These are phyloP conservation scores for Onthophagus taurus DNA, from an alignment of 1,140 invertebrate species.

Conservation along the genomic window DNA sequence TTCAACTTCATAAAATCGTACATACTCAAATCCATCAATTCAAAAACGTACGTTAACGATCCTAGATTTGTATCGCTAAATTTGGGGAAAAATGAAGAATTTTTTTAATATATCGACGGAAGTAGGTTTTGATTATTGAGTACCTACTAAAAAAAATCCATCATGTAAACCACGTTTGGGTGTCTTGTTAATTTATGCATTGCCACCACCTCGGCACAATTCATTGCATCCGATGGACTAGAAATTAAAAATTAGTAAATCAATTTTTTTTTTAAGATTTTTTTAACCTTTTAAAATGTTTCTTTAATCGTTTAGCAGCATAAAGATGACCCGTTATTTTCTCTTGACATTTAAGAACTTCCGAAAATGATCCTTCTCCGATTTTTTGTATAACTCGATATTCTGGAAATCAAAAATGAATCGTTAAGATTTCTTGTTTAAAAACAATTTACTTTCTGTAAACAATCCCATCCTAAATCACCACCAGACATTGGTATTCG, in stretches of 20 bases:
- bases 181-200: slow-evolving; percentile 48
- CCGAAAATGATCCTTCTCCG: slow-evolving; percentile 58
- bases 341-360: slow-evolving; percentile 57
- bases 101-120: too few relatives aligned
- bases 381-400: slow-evolving; percentile 54
- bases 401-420: slow-evolving; percentile 24
- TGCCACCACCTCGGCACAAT: slow-evolving; percentile 51
- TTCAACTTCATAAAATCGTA: slow-evolving; percentile 51
- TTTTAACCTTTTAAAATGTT: slow-evolving; percentile 41
- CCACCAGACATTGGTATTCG: too few relatives aligned
- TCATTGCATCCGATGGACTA: slow-evolving; percentile 35
- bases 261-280: not conserved
- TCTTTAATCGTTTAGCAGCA: slow-evolving; percentile 57
- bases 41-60: slow-evolving; percentile 51
- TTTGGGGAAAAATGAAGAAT: too few relatives aligned
- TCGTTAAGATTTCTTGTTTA: too few relatives aligned
- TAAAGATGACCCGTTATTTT: slow-evolving; percentile 43
- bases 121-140: slow-evolving; percentile 6
- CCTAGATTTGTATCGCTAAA: slow-evolving; percentile 45
- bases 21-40: slow-evolving; percentile 62
- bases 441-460: too few relatives aligned
- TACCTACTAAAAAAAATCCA: slow-evolving; percentile 54
- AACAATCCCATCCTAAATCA: too few relatives aligned
- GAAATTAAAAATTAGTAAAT: slow-evolving; percentile 1
- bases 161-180: slow-evolving; percentile 51